These are phyloP conservation scores for Hyles vespertilio DNA, from an alignment of 1,140 invertebrate species.

Conservation along the genomic window DNA sequence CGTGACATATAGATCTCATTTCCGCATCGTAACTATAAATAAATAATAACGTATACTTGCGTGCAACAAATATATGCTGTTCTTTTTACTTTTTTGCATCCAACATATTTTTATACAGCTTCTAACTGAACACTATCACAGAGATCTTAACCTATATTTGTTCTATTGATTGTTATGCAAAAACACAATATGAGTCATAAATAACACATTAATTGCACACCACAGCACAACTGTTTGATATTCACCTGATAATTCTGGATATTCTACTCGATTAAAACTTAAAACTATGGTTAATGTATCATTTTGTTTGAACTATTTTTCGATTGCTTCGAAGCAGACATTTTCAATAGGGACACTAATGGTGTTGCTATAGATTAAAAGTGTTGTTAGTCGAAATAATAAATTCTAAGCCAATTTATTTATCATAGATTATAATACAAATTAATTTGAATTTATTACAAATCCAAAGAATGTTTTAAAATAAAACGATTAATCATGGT, in stretches of 20 bases:
- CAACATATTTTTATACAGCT: conserved; percentile 48
- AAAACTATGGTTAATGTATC: conserved; percentile 41
- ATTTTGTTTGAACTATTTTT: conserved; percentile 55
- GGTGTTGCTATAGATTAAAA: conserved; percentile 23
- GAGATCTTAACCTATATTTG: conserved; percentile 73
- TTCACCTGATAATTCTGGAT: conserved; percentile 53
- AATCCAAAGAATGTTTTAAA: too few relatives aligned
- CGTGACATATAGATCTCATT: conserved; percentile 66
- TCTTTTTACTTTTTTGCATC: conserved; percentile 41
- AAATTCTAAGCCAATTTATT: too few relatives aligned
- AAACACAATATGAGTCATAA: conserved; percentile 63
- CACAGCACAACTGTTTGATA: conserved; percentile 31
- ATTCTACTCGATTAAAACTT: conserved; percentile 39
- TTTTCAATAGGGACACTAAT: conserved; percentile 54
- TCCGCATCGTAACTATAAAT: conserved; percentile 66
- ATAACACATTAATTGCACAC: conserved; percentile 35
- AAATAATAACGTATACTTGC: conserved; percentile 56
- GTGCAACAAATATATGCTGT: conserved; percentile 34
- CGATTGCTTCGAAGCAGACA: conserved; percentile 63
- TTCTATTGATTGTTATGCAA: conserved; percentile 74
- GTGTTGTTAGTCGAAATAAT: not conserved
- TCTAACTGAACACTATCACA: conserved; percentile 52
- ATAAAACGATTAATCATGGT: too few relatives aligned
- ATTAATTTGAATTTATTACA: too few relatives aligned
- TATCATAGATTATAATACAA: too few relatives aligned